phyloP scores from a whole-genome alignment of 2,888 invertebrate species.

The Scotopteryx bipunctaria region DNA sequence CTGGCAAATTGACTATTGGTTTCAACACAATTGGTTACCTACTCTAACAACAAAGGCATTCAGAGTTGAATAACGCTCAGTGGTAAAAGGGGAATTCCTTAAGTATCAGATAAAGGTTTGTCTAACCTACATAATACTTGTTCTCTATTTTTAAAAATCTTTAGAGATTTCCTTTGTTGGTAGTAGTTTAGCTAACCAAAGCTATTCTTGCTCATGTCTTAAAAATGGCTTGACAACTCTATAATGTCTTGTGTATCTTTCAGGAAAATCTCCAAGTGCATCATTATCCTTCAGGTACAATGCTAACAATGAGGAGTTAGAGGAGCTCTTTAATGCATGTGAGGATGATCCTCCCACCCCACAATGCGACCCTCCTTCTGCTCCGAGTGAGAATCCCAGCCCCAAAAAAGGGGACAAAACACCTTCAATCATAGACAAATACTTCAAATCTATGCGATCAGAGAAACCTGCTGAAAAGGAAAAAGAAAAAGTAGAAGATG shows the following conservation, averaged over 20 bases:
- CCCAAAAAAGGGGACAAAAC: conserved; percentile 75
- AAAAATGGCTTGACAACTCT: too few species aligned
- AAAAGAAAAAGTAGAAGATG: conserved; percentile 66
- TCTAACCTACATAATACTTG: too few species aligned
- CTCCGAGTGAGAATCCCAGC: conserved; percentile 66
- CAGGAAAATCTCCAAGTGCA: conserved; percentile 75
- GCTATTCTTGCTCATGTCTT: too few species aligned
- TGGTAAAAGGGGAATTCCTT: conserved; percentile 40
- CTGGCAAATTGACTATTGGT: background rate
- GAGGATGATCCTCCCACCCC: conserved; percentile 82
- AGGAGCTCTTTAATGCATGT: conserved; percentile 86
- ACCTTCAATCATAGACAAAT: conserved; percentile 76
- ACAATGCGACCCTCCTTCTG: conserved; percentile 68
- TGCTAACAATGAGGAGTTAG: conserved; percentile 89
- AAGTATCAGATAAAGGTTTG: too few species aligned
- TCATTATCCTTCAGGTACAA: conserved; percentile 87
- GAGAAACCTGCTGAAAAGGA: conserved; percentile 68
- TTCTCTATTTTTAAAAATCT: too few species aligned
- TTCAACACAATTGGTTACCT: conserved; percentile 41
- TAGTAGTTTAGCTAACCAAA: too few species aligned
- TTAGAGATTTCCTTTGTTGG: too few species aligned
- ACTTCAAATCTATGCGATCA: conserved; percentile 72
- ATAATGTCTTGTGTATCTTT: conserved; percentile 34
- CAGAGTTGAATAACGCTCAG: background rate
- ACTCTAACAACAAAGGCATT: conserved; percentile 65